Evolutionary conservation across 2,113 vertebrate genomes (phyloP), one percentile per base, ranked within the genome.

Genomic region (Myotis lucifugus): DNA sequence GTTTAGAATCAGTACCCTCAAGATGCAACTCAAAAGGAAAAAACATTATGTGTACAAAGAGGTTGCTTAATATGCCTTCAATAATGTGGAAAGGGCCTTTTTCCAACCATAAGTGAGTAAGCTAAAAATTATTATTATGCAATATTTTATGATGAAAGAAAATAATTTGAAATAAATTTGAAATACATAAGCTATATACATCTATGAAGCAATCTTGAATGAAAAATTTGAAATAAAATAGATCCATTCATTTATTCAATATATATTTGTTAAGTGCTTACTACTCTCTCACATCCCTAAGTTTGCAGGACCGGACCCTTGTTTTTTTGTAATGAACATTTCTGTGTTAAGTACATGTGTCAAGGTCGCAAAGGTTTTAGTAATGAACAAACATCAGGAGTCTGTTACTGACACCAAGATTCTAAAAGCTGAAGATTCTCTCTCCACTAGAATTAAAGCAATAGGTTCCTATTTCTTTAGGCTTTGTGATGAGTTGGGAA

Each of bases 131-230:
- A 5, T 48, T 48, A 66, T n/a, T 42, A 73, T 61, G 59, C 59
- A 23, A 59, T 59, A 56, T 81, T 18, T 17, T 72, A 52, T 50
- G 12, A 73, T 67, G 40, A 78, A 46, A 59, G 27, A 25, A 87
- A 79, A 84, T 81, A 67, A 40, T 82, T 90, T 90, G 27, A 82
- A 88, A 85, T 34, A 82, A 88, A 85, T 34, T 48, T 77, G 79
- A 91, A 95, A 85, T 79, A 79, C 1, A 56, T 10, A 85, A 64
- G 17, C 2, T 17, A 46, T 32, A 46, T 67, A 50, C 14, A 66
- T 74, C 25, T 84, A n/a, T 34, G 8, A 70, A 88, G 29, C 27
- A 85, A 54, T 61, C 37, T 50, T 88, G 19, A 94, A 32, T 59
- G 15, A 66, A 64, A 82, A 92, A n/a, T 10, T 17, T 56, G 78